Base-by-base conservation (phyloP, 2,888 invertebrate species). In the Operophtera brumata region DNA sequence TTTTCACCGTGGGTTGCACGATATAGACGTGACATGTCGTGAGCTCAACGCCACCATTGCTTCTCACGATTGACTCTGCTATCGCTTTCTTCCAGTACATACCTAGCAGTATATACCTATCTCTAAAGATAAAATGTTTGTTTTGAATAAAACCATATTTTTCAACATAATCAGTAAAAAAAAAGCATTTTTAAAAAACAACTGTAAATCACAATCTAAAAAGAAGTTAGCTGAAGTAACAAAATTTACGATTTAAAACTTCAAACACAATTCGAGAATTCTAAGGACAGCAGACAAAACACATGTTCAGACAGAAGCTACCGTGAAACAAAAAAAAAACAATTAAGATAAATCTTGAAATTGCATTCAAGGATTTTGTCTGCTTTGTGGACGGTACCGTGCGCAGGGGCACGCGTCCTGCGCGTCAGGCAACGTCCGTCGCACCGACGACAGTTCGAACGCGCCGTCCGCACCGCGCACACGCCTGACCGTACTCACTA, bases 331-430 rank as follows among this genome's bases (percentile, higher is more conserved):
- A 55, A 20, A 20, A n/a, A 57, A 52, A 58, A 51, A 28, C 61
- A 65, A 65, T 59, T 75, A 69, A 81, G 80, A 82, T 80, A 78
- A 78, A 84, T 84, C 83, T 82, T 70, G 74, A 78, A 79, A 80
- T 77, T 80, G 82, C 80, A 82, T 71, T 60, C 57, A 61, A 61
- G 59, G 59, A 59, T 64, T 62, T 42, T 20, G 44, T 26, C 28
- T 40, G 44, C 13, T 51, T 43, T 70, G 76, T 67, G 68, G 67
- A 62, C 70, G 60, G 69, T 69, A 70, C 70, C 36, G 63, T 75
- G 81, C 78, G 75, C 71, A 58, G 62, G 75, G 48, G 52, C 41
- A 53, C 30, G 47, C 58, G 54, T 55, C 59, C 66, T 61, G 64
- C 54, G 54, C 59, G 64, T 62, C 65, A 39, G 32, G 26, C 70